Conservation (phyloP, 2,113 vertebrate genomes). For the Poeciliopsis retropinna region DNA sequence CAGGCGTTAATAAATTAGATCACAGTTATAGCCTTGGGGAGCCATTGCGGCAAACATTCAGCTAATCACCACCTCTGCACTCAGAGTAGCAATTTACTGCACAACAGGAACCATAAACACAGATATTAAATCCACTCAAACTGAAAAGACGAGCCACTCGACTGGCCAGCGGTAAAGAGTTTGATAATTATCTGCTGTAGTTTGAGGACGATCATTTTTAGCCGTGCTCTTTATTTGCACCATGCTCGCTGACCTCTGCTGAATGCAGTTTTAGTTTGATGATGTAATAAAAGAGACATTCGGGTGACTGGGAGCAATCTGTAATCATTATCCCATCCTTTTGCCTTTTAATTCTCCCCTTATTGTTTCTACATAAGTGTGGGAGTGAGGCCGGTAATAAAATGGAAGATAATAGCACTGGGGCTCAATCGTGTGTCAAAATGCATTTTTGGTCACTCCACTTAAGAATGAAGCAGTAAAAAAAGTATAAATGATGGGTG, state of each 20-base stretch:
- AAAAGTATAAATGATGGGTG: slow-evolving; percentile 24
- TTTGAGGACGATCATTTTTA: slow-evolving; percentile 63
- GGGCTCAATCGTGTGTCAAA: slow-evolving; percentile 47
- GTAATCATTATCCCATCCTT: slow-evolving; percentile 53
- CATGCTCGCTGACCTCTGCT: slow-evolving; percentile 49
- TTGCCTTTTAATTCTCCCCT: slow-evolving; percentile 30
- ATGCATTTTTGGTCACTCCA: slow-evolving; percentile 60
- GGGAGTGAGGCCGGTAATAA: slow-evolving; percentile 51
- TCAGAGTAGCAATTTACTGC: slow-evolving; percentile 36
- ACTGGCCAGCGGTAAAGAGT: slow-evolving; percentile 56
- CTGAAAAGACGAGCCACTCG: slow-evolving; percentile 59
- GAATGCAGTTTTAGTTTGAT: slow-evolving; percentile 57
- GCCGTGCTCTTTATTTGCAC: slow-evolving; percentile 45
- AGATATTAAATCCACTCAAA: slow-evolving; percentile 56
- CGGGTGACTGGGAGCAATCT: slow-evolving; percentile 29
- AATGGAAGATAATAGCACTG: slow-evolving; percentile 56
- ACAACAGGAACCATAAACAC: slow-evolving; percentile 55
- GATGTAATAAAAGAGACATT: slow-evolving; percentile 54
- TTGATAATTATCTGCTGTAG: slow-evolving; percentile 60
- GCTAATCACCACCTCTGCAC: slow-evolving; percentile 56
- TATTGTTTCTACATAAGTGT: slow-evolving; percentile 36
- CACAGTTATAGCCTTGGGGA: slow-evolving; percentile 26
- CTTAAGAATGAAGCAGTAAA: slow-evolving; percentile 47
- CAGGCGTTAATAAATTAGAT: slow-evolving; percentile 49
- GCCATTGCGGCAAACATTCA: slow-evolving; percentile 50